phyloP scores from a whole-genome alignment of 2,888 invertebrate genomes.

The Thecocarcelia acutangulata region DNA sequence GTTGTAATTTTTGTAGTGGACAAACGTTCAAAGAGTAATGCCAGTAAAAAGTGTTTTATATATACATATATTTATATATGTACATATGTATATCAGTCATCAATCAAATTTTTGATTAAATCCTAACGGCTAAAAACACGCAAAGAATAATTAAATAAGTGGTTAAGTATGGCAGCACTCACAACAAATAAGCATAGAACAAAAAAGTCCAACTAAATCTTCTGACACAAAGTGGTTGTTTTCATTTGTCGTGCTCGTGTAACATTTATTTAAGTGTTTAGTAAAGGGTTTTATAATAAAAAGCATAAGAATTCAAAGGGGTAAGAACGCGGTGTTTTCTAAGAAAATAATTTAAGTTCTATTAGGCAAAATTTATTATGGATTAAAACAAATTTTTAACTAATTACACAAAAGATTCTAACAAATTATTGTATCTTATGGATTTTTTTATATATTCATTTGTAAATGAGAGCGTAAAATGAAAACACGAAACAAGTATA shows the following conservation, averaged over 20 bases:
- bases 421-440: conserved; percentile 33
- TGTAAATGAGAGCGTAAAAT: conserved; percentile 10
- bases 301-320: conserved; percentile 19
- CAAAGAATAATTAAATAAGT: no score
- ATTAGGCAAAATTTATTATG: neutral
- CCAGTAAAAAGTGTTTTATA: no score
- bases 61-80: no score
- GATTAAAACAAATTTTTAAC: conserved; percentile 4
- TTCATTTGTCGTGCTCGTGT: conserved; percentile 51
- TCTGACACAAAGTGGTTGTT: conserved; percentile 60
- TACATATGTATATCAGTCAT: no score
- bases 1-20: no score
- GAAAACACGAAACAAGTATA: neutral
- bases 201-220: conserved; percentile 37
- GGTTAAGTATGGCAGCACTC: conserved; percentile 13
- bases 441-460: conserved; percentile 28
- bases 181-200: neutral
- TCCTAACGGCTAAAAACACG: no score
- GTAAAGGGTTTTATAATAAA: conserved; percentile 29
- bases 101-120: no score
- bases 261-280: conserved; percentile 30
- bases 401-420: conserved; percentile 24
- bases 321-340: conserved; percentile 12
- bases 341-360: neutral
- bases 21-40: no score